These are phyloP conservation scores for Chloropsis hardwickii DNA, from an alignment of 2,113 vertebrate genomes.

Conservation along the genomic window DNA sequence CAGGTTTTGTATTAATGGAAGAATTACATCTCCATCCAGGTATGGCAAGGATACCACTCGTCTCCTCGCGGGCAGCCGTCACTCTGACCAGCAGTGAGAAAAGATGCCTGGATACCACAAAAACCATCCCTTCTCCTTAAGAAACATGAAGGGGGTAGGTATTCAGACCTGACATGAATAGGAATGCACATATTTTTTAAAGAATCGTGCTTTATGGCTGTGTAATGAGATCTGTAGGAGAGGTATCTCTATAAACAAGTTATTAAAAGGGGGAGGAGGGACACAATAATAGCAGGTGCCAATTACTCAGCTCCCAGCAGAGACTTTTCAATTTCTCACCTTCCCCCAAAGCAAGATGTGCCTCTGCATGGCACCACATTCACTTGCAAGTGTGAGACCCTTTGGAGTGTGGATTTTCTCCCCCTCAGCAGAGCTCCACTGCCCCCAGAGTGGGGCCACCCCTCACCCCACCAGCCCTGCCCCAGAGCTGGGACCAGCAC, in stretches of 20 bases:
- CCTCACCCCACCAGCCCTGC: neutral
- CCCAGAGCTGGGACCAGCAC: neutral
- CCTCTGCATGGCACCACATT: neutral
- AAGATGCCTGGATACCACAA: neutral
- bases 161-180: neutral
- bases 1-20: neutral
- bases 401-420: neutral
- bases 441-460: neutral
- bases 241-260: slow-evolving; percentile 39
- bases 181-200: neutral
- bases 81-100: neutral
- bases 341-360: slow-evolving; percentile 62
- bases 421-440: neutral
- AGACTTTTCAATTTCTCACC: slow-evolving; percentile 53
- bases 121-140: neutral
- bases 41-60: neutral
- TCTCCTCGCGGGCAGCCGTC: rapidly evolving
- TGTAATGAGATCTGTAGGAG: slow-evolving; percentile 36
- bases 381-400: neutral
- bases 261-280: slow-evolving; percentile 36
- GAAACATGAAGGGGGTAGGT: neutral
- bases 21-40: neutral
- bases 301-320: slow-evolving; percentile 55
- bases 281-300: slow-evolving; percentile 55
- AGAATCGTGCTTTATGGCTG: neutral